Conservation (phyloP, 1,140 invertebrate genomes). For the Drosophila nasuta region DNA sequence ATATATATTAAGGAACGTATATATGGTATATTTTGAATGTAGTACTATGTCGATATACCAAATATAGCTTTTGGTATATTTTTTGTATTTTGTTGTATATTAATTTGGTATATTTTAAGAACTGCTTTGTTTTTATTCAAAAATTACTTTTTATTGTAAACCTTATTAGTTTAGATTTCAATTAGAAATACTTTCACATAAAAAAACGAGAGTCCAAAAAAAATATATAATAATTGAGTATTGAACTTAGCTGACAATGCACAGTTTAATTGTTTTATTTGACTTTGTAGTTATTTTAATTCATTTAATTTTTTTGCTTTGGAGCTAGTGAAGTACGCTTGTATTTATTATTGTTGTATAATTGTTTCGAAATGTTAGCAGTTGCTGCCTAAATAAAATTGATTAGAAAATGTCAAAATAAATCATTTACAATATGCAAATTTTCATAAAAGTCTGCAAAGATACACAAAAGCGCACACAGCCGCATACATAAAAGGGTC, state of each 20-base stretch:
- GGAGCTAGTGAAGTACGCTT: not conserved
- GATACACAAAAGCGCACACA: slow-evolving; percentile 23
- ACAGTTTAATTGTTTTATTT: not conserved
- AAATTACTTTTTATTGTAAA: no score
- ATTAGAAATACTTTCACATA: no score
- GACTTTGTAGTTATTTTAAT: not conserved
- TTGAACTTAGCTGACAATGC: not conserved
- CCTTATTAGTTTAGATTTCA: no score
- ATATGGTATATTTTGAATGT: no score
- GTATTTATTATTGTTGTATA: slow-evolving; percentile 28
- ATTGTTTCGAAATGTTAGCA: slow-evolving; percentile 12
- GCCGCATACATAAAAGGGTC: slow-evolving; percentile 13
- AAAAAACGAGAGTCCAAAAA: no score
- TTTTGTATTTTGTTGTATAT: no score
- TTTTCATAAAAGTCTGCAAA: slow-evolving; percentile 46
- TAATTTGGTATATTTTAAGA: no score
- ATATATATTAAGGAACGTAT: no score
- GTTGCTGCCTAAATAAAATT: slow-evolving; percentile 31
- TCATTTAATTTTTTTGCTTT: not conserved
- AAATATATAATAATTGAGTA: no score
- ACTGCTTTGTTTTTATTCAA: no score
- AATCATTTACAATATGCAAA: slow-evolving; percentile 46
- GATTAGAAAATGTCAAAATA: slow-evolving; percentile 51
- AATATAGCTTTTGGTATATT: no score
- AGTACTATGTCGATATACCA: no score